A percentile compares a stretch with the other conserved stretches of the same genome.
phyloP scores from a whole-genome alignment of 2,888 invertebrate genomes.

The Lepidonotus clava region DNA sequence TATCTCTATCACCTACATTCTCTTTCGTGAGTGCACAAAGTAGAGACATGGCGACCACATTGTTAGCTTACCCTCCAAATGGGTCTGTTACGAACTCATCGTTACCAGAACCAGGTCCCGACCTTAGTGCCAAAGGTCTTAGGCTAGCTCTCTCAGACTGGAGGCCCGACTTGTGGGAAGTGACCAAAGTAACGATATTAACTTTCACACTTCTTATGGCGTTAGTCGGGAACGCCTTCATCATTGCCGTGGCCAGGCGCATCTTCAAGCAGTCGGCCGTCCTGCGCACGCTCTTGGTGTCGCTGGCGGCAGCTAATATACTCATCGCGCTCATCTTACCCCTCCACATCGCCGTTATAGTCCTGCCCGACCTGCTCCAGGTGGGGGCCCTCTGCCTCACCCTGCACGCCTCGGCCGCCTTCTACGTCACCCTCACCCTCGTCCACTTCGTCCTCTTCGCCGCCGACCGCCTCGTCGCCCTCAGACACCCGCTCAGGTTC shows the following conservation, averaged over 20 bases:
- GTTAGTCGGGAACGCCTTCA: conserved; percentile 2
- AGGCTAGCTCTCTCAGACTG: neutral
- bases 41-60: neutral
- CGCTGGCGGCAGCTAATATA: neutral
- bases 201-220: neutral
- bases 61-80: neutral
- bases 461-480: conserved; percentile 45
- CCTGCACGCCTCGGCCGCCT: neutral
- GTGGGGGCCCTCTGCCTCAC: neutral
- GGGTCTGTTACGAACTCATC: too few relatives aligned
- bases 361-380: conserved; percentile 1
- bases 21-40: too few relatives aligned
- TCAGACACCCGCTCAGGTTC: conserved; percentile 55
- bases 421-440: conserved; percentile 33
- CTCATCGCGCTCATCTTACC: neutral
- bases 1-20: too few relatives aligned
- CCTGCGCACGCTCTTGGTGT: neutral
- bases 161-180: conserved; percentile 26
- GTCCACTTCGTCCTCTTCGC: conserved; percentile 1
- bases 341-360: neutral
- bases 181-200: neutral
- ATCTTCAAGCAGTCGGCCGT: conserved; percentile 5
- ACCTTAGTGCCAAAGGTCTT: neutral
- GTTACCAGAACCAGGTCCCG: neutral
- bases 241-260: neutral